These are phyloP conservation scores for Paralichthys olivaceus DNA, from an alignment of 2,113 vertebrate species.

Conservation along the genomic window DNA sequence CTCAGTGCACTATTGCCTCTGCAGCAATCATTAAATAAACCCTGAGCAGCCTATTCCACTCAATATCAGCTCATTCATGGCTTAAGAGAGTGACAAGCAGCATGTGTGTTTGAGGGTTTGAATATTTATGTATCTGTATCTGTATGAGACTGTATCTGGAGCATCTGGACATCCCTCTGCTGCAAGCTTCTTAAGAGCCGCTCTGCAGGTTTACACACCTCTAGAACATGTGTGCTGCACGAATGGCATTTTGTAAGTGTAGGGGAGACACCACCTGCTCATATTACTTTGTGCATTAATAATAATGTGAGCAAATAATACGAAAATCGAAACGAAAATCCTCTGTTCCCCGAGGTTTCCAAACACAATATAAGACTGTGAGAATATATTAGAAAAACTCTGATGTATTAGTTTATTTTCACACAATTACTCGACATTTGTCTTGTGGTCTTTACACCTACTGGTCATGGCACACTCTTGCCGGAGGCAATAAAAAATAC, in stretches of 20 bases:
- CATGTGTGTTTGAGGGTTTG: not conserved
- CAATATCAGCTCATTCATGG: conserved; percentile 51
- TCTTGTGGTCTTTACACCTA: too few species aligned
- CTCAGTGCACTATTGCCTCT: conserved; percentile 35
- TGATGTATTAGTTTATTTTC: too few species aligned
- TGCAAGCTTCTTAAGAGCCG: not conserved
- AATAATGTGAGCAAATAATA: not conserved
- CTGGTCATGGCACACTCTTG: too few species aligned
- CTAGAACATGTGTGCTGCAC: not conserved
- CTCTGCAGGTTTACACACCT: not conserved
- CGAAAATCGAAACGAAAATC: too few species aligned
- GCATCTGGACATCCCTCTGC: not conserved
- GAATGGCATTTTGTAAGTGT: not conserved
- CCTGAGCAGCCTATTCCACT: conserved; percentile 48
- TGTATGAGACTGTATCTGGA: conserved; percentile 3
- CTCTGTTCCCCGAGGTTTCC: not conserved
- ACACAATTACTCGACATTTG: too few species aligned
- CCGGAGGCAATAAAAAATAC: too few species aligned
- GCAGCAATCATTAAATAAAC: conserved; percentile 62
- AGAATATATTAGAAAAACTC: too few species aligned
- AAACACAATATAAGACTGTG: not conserved
- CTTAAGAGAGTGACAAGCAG: not conserved
- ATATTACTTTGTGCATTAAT: not conserved
- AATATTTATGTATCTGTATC: not conserved
- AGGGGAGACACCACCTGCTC: too few species aligned